Conservation (phyloP, 53 echinoderm and acorn worm genomes). For the Paracentrotus lividus region DNA sequence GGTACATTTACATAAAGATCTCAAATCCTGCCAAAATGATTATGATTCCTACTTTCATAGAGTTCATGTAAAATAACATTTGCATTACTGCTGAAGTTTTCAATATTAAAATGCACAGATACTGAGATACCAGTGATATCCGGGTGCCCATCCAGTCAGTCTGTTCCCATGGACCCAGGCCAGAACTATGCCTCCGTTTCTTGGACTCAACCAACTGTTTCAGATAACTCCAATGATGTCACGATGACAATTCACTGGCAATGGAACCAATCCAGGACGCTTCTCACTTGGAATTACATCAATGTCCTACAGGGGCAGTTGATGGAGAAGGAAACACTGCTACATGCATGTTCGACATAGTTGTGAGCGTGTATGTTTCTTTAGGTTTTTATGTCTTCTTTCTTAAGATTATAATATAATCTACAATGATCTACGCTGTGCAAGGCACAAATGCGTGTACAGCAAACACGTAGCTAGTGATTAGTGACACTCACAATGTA, state of each 20-base stretch:
- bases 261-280: neutral
- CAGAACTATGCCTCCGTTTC: conserved; percentile 2
- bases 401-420: neutral
- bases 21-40: no score
- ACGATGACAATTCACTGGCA: neutral
- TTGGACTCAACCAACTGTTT: neutral
- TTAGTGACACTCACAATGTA: neutral
- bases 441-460: no score
- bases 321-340: neutral
- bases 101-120: no score
- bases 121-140: neutral
- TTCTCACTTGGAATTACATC: neutral
- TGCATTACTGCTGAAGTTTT: no score
- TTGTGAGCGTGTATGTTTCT: neutral
- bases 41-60: no score
- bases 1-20: no score
- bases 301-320: neutral
- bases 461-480: no score
- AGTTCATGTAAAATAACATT: no score
- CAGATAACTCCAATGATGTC: neutral
- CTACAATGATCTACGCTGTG: no score
- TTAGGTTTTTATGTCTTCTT: no score
- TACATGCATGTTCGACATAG: conserved; percentile 23
- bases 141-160: neutral
- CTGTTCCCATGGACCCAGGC: neutral